Base-by-base conservation (phyloP, 2,113 vertebrate genomes). In the Triplophysa dalaica region DNA sequence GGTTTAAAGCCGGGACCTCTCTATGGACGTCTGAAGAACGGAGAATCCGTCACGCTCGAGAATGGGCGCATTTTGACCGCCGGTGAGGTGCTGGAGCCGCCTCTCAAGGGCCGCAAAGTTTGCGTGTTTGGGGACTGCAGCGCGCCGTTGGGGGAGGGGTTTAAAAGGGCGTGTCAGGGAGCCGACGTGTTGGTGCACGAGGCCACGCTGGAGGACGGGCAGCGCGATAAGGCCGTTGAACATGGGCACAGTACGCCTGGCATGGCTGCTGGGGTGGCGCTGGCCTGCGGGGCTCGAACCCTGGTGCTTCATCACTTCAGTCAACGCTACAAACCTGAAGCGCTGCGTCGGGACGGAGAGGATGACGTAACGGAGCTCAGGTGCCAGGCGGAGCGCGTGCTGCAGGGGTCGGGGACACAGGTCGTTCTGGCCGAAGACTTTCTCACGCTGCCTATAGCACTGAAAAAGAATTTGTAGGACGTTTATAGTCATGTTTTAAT, bases 281-380 rank as follows among this genome's bases (percentile, higher is more conserved):
- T 88, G 52, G 58, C 45, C 0, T 98, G 95, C 67, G 0, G 67
- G 0, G 95, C 80, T 0, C 87, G 24, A 41, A 90, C 56, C 11
- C 88, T 99, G 85, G 92, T 95, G 45, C 87, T 99, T 63, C 91
- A 94, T 41, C 96, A 99, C 83, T 98, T 99, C 87, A 98, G 97
- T 83, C 97, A 99, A 87, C 84, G 97, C 6, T 98, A 97, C 82
- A 95, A 92, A 60, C 94, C 95, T 86, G 66, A 2, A 92, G 91
- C 1, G 91, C 91, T 0, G 92, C 93, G 0, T 3, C 93, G 0
- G 90, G 89, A 91, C 2, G 45, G 38, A 24, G 65, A 0, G 0
- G 89, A 93, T 1, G 69, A 92, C 2, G 54, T 94, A 12, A 33
- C 70, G 0, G 86, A 92, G 70, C 91, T 98, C 7, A 89, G 86